Base-by-base conservation (phyloP, 23 tunicate genomes). In the Corella eumyota region DNA sequence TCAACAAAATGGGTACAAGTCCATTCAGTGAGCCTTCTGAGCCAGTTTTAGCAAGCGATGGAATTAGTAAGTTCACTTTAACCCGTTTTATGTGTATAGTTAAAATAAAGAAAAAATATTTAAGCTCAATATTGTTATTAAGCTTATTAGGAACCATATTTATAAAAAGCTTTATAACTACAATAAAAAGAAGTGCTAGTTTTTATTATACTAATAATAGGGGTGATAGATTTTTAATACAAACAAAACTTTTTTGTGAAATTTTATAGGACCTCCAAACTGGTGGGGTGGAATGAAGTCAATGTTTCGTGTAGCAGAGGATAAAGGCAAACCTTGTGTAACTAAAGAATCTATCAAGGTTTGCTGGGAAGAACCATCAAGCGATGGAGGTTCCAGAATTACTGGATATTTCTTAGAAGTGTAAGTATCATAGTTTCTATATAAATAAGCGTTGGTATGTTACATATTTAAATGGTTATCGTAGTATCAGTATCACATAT, bases 261-360 rank as follows among this genome's bases (percentile, higher is more conserved):
- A 40, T 40, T 40, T 9, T 5, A 6, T 22, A 84, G 94, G 70
- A 45, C 87, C 87, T 0, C 98, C 98, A 25, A 72, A 63, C 25
- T 92, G 98, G 98, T 76, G 81, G 78, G 98, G 98, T 24, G 85
- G 81, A 4, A 69, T 77, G 30, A 76, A 65, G 2, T 79, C 77
- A 0, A 20, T 92, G 36, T 83, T 92, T 68, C 67, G 84, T 26
- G 87, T 92, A 6, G 70, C 93, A 11, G 74, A 76, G 25, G 75
- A 75, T 7, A 47, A 82, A 26, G 98, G 98, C 26, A 77, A 62
- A 60, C 82, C 88, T 19, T 65, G 70, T 36, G 81, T 92, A 45
- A 82, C 98, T 0, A 75, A 77, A 53, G 66, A 76, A 32, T 81
- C 87, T 3, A 82, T 92, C 17, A 92, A 92, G 34, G 76, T 92